A percentile compares a stretch with the other conserved stretches of the same genome.
Evolutionary conservation across 2,888 invertebrate genomes (phyloP).

Genomic region (Rhagophthalmus giganteus): DNA sequence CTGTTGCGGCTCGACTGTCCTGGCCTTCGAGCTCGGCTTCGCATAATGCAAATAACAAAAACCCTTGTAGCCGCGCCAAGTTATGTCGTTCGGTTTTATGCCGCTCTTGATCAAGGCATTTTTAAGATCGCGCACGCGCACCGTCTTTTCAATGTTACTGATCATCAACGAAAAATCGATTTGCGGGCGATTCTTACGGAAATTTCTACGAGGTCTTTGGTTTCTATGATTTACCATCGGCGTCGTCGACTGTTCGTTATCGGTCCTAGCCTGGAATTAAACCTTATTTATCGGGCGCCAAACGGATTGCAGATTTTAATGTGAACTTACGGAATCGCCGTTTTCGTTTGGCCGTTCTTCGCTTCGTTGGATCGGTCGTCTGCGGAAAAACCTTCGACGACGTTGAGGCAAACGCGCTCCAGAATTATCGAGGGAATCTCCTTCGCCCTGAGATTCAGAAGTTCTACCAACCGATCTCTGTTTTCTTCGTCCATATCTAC

Average conservation of each 20-base stretch:
- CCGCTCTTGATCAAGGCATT: constrained; percentile 72
- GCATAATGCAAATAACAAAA: constrained; percentile 70
- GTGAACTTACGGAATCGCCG: constrained; percentile 36
- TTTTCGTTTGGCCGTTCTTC: constrained; percentile 38
- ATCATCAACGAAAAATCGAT: constrained; percentile 59
- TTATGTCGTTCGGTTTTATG: constrained; percentile 75
- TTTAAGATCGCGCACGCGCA: constrained; percentile 75
- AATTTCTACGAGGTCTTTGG: constrained; percentile 9
- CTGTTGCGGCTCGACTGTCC: constrained; percentile 26
- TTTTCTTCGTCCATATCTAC: constrained; percentile 41
- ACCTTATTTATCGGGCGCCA: background rate
- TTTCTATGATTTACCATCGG: constrained; percentile 4
- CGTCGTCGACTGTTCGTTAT: constrained; percentile 8
- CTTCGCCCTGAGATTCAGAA: constrained; percentile 38
- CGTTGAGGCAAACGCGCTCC: constrained; percentile 17
- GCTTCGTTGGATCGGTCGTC: constrained; percentile 48
- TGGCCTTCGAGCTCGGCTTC: constrained; percentile 57
- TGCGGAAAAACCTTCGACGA: constrained; percentile 32
- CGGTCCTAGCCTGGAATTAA: constrained; percentile 5
- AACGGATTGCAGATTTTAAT: background rate
- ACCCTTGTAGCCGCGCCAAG: constrained; percentile 61
- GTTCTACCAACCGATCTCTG: constrained; percentile 37
- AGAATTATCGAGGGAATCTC: constrained; percentile 20
- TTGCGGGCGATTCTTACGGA: constrained; percentile 33
- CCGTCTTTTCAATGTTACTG: constrained; percentile 71